Evolutionary conservation across 2,113 vertebrate species (phyloP).

Genomic region (Equus przewalskii): DNA sequence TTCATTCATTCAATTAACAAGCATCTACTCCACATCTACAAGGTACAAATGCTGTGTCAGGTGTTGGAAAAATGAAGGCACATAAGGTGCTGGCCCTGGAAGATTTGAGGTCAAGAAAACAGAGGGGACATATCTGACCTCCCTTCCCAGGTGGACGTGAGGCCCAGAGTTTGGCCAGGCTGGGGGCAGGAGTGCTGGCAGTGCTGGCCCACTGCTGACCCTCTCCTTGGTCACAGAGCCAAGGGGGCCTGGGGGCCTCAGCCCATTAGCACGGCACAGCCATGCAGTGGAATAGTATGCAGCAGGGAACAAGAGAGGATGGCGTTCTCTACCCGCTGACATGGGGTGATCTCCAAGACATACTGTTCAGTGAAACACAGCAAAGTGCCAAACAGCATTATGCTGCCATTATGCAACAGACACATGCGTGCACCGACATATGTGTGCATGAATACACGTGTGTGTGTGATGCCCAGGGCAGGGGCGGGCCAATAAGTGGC

Average conservation of each 20-base stretch:
- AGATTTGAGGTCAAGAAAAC: neutral
- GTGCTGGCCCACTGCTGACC: neutral
- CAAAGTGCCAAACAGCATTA: fast-evolving
- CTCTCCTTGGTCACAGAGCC: neutral
- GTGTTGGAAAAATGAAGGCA: neutral
- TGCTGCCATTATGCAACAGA: fast-evolving
- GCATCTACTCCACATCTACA: neutral
- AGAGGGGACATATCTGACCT: neutral
- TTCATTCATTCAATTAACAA: too few relatives aligned
- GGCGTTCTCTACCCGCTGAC: fast-evolving
- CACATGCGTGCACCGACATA: fast-evolving
- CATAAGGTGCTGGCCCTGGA: neutral
- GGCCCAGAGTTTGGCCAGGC: neutral
- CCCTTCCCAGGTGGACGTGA: neutral
- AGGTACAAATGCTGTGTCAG: neutral
- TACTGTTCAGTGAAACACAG: fast-evolving
- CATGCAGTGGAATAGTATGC: fast-evolving
- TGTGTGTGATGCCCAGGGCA: neutral
- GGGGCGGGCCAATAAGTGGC: neutral
- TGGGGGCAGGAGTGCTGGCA: neutral
- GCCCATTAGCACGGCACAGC: neutral
- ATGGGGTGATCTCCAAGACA: neutral
- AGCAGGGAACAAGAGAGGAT: fast-evolving
- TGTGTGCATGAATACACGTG: fast-evolving
- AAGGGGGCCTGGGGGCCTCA: fast-evolving